Evolutionary conservation across 2,888 invertebrate species (phyloP).

Genomic region (Eupithecia tripunctaria): DNA sequence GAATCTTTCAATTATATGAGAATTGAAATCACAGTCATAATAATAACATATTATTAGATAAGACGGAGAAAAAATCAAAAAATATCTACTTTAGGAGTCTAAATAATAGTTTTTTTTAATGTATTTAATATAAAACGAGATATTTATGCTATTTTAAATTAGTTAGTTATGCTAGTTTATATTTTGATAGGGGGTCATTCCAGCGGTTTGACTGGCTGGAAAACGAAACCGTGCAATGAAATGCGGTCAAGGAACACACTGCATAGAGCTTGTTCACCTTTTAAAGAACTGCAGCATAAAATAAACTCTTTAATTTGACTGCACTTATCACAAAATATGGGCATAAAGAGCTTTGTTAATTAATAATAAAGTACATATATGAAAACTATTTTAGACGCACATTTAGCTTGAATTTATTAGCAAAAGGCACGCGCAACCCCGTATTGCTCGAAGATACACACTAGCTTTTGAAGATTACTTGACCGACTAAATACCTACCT

Average conservation of each 20-base stretch:
- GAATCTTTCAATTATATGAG: neutral
- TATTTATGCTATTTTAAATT: no score
- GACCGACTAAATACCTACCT: no score
- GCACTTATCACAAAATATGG: neutral
- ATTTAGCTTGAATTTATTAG: neutral
- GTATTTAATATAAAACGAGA: no score
- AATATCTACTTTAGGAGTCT: neutral
- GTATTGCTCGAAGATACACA: neutral
- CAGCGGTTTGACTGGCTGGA: conserved; percentile 12
- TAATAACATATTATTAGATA: no score
- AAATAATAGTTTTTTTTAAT: neutral
- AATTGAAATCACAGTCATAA: neutral
- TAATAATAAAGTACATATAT: no score
- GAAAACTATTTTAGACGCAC: neutral
- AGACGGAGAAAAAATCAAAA: neutral
- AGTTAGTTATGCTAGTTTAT: no score
- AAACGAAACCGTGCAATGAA: conserved; percentile 27
- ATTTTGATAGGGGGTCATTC: neutral
- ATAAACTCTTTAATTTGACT: conserved; percentile 5
- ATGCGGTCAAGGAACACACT: conserved; percentile 28
- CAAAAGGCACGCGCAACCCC: neutral
- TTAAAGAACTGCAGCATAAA: conserved; percentile 16
- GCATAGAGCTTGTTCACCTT: conserved; percentile 31
- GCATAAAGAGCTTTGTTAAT: no score
- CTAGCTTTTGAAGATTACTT: neutral